A percentile compares a stretch with the other conserved stretches of the same genome.
phyloP scores from a whole-genome alignment of 2,113 vertebrate genomes.

The Vidua chalybeata region DNA sequence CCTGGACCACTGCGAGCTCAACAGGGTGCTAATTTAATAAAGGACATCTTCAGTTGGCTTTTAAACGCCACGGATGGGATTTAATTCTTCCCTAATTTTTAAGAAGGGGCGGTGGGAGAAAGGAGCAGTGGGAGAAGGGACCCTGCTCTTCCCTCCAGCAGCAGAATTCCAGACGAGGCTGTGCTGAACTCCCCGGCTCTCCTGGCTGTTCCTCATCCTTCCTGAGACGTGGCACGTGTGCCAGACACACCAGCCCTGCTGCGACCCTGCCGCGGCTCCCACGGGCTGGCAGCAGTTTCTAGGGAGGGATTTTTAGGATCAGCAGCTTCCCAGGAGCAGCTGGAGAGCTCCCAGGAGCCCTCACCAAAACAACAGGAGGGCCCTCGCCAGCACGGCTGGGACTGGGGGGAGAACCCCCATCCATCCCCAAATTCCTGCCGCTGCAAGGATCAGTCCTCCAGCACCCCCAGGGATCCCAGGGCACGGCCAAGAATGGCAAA shows the following conservation, averaged over 20 bases:
- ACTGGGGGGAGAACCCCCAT: neutral
- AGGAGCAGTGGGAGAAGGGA: neutral
- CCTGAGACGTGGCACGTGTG: fast-evolving
- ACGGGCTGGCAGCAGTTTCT: neutral
- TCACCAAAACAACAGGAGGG: neutral
- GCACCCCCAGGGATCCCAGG: neutral
- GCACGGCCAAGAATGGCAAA: fast-evolving
- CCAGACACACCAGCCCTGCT: neutral
- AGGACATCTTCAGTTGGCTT: slow-evolving; percentile 29
- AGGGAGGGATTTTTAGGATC: neutral
- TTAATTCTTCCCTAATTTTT: slow-evolving; percentile 11
- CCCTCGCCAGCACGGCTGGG: neutral
- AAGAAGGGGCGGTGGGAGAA: neutral
- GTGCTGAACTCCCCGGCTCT: neutral
- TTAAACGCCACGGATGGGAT: neutral
- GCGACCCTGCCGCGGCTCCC: neutral
- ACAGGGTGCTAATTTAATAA: slow-evolving; percentile 69
- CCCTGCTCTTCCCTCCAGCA: neutral
- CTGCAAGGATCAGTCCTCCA: neutral
- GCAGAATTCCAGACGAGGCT: neutral
- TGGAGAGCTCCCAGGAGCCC: neutral
- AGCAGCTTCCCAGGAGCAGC: neutral
- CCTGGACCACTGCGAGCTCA: slow-evolving; percentile 40
- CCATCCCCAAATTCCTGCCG: neutral
- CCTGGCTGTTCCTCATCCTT: neutral